Percentiles rank a stretch among this genome's conserved stretches.
phyloP scores from a whole-genome alignment of 2,888 invertebrate genomes.

The Schizaphis graminum region DNA sequence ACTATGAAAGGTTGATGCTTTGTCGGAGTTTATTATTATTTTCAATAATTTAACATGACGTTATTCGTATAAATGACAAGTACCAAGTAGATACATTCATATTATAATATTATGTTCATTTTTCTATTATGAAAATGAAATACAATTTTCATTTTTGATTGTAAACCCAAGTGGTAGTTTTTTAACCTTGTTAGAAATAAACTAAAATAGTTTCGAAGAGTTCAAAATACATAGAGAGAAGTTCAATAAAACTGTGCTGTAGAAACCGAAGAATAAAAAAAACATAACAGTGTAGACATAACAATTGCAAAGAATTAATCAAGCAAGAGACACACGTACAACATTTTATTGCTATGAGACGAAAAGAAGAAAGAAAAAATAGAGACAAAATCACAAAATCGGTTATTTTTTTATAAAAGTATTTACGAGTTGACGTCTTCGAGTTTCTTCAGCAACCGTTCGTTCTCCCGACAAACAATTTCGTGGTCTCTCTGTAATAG shows the following conservation, averaged over 20 bases:
- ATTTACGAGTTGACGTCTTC: conserved; percentile 88
- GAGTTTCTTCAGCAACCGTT: conserved; percentile 86
- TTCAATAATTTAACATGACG: not conserved
- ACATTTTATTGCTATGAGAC: conserved; percentile 46
- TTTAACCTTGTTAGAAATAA: not conserved
- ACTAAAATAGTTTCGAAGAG: not conserved
- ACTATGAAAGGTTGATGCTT: not conserved
- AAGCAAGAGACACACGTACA: conserved; percentile 28
- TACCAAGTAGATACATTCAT: not conserved
- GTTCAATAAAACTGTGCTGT: conserved; percentile 5
- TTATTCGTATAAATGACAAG: not conserved
- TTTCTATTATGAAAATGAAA: not conserved
- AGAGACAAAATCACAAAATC: conserved; percentile 44
- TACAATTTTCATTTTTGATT: not conserved
- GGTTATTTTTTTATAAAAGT: conserved; percentile 31
- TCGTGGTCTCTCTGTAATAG: conserved; percentile 90
- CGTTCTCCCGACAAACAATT: conserved; percentile 90
- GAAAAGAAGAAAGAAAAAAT: conserved; percentile 28
- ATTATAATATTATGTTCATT: not conserved
- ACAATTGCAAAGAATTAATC: conserved; percentile 43
- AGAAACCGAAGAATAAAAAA: conserved; percentile 12
- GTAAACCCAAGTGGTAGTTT: not conserved
- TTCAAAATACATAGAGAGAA: not conserved
- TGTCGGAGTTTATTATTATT: not conserved
- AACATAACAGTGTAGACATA: not conserved